Base-by-base conservation (phyloP, 2,797 vertebrate species). In the Sebastes hubbsi region DNA sequence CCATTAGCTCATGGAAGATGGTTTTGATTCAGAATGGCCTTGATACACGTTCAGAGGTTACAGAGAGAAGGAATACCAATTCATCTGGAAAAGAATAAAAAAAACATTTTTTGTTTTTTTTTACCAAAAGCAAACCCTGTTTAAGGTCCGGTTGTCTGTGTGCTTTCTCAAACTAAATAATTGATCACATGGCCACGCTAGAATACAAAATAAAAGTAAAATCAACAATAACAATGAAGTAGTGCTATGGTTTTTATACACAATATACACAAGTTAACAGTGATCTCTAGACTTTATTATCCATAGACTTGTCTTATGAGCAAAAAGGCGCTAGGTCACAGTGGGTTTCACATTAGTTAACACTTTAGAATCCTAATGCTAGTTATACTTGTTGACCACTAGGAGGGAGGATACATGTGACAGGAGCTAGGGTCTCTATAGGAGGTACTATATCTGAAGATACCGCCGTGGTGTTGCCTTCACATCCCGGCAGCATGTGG, bases 231-330 rank as follows among this genome's bases (percentile, higher is more conserved):
- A 92, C 84, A 87, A 91, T 89, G 85, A 91, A 87, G 86, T 91
- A 93, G 87, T 94, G 90, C 94, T 93, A 92, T 92, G 87, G 87
- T 91, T 95, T 94, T 94, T 94, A 83, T 95, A 96, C 93, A 95
- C 86, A 92, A 93, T 91, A 94, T 95, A 95, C 94, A 95, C 86
- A 88, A 86, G 86, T 91, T 91, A 90, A 92, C 91, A 94, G 91
- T 92, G 83, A 93, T 92, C 78, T 89, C 89, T 94, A 94, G 81
- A 87, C 61, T 84, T 82, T 80, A 74, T 82, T 91, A 90, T 87
- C 83, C 83, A 90, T 89, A 86, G 77, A 89, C 85, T 89, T 72
- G 88, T 90, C 86, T 90, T 76, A 92, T 66, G 77, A 92, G 88
- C 87, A 46, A 87, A 89, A 92, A 90, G 84, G 87, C 80, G 90